phyloP scores from a whole-genome alignment of 2,113 vertebrate species.

The Aphyosemion australe region DNA sequence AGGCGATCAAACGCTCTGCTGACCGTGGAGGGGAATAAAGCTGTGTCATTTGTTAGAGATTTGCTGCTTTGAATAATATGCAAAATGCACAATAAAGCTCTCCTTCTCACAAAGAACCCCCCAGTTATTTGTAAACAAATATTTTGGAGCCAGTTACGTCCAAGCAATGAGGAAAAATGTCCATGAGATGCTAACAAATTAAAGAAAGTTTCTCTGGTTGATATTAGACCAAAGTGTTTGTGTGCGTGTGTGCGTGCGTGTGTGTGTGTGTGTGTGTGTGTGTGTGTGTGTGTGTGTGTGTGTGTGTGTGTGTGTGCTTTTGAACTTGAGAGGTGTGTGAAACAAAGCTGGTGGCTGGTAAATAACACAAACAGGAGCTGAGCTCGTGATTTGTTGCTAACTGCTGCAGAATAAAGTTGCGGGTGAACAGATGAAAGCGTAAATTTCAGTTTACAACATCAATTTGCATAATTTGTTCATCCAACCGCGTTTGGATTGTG shows the following conservation, averaged over 20 bases:
- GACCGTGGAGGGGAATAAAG: slow-evolving; percentile 35
- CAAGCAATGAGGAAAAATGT: too few relatives aligned
- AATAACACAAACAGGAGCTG: not conserved
- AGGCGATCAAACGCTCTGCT: slow-evolving; percentile 53
- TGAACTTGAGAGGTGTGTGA: slow-evolving; percentile 13
- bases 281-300: not conserved
- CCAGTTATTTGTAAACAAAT: not conserved
- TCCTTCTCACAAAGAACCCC: slow-evolving; percentile 2
- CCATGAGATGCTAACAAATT: not conserved
- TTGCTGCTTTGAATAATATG: slow-evolving; percentile 41
- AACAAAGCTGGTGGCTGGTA: not conserved
- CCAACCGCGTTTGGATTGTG: slow-evolving; percentile 1
- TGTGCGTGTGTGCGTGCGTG: not conserved
- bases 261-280: too few relatives aligned
- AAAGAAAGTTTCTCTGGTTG: not conserved
- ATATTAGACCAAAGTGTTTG: too few relatives aligned
- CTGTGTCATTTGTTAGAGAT: slow-evolving; percentile 31
- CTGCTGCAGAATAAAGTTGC: not conserved
- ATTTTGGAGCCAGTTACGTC: not conserved
- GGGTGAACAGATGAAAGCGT: not conserved
- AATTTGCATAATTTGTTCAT: slow-evolving; percentile 4
- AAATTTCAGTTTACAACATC: slow-evolving; percentile 3
- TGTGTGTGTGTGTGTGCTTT: not conserved
- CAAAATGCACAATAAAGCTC: slow-evolving; percentile 30
- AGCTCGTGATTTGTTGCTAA: slow-evolving; percentile 10